Percentiles rank a stretch among this genome's conserved stretches.
Conservation (phyloP, 2,113 vertebrate genomes). For the Saccopteryx bilineata region DNA sequence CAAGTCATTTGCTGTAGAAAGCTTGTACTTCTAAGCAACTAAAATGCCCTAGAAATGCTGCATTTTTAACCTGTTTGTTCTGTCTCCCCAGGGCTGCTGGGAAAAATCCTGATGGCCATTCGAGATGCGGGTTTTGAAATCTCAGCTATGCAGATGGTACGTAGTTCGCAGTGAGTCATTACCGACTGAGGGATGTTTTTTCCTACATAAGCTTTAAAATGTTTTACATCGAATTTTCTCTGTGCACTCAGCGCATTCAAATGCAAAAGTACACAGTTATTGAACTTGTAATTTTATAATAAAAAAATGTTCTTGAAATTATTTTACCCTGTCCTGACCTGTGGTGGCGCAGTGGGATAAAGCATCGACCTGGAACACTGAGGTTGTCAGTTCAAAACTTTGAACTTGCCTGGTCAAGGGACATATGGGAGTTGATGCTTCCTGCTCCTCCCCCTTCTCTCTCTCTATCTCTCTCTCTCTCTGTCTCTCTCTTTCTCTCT, state of each 20-base stretch:
- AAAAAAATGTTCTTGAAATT: neutral
- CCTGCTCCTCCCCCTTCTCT: too few species aligned
- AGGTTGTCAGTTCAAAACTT: too few species aligned
- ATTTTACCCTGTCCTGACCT: too few species aligned
- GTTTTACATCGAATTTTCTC: conserved; percentile 25
- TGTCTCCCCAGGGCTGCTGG: conserved; percentile 90
- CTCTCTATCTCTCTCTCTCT: too few species aligned
- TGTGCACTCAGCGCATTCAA: neutral
- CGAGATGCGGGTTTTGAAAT: conserved; percentile 93
- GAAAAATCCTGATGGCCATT: conserved; percentile 95
- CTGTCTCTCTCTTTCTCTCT: too few species aligned
- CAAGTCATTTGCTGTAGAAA: neutral
- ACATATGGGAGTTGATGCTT: too few species aligned
- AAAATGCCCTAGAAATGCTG: neutral
- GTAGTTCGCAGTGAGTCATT: conserved; percentile 59
- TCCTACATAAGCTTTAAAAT: neutral
- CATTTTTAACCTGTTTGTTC: neutral
- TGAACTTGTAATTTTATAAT: conserved; percentile 25
- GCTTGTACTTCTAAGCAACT: neutral
- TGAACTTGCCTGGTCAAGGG: too few species aligned
- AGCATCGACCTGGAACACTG: too few species aligned
- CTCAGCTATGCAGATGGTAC: conserved; percentile 95
- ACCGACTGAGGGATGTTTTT: neutral
- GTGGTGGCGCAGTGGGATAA: too few species aligned
- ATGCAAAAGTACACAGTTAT: neutral